A percentile compares a stretch with the other conserved stretches of the same genome.
phyloP scores from a whole-genome alignment of 2,888 invertebrate genomes.

The Sphaerophoria rueppellii region DNA sequence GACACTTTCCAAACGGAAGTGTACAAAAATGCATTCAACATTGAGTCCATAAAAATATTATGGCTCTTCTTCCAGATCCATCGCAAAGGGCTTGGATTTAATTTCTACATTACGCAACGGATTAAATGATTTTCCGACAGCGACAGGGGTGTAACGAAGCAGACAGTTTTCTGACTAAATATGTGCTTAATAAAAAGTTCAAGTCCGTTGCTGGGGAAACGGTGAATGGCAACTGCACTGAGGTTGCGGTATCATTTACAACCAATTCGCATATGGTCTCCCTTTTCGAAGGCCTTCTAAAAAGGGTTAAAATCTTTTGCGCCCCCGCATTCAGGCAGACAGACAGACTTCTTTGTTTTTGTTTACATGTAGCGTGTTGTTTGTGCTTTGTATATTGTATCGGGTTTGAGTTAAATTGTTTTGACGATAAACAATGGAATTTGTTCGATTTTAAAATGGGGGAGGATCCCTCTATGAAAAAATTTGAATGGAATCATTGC shows the following conservation, averaged over 20 bases:
- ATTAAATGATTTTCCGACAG: conserved; percentile 39
- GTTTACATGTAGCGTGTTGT: conserved; percentile 18
- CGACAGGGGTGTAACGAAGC: background rate
- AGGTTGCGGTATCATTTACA: conserved; percentile 16
- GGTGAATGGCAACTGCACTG: background rate
- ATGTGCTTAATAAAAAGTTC: conserved; percentile 7
- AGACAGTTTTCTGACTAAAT: conserved; percentile 37
- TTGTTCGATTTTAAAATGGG: conserved; percentile 34
- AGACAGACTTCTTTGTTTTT: conserved; percentile 21
- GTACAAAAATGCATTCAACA: conserved; percentile 49
- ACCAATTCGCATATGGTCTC: conserved; percentile 25
- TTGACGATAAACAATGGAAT: conserved; percentile 53
- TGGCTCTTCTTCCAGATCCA: background rate
- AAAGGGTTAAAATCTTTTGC: conserved; percentile 37
- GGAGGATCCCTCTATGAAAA: conserved; percentile 23
- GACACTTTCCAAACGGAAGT: conserved; percentile 56
- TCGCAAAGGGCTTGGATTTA: conserved; percentile 40
- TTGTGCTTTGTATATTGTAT: conserved; percentile 5
- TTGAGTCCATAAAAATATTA: conserved; percentile 28
- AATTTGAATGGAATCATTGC: conserved; percentile 27
- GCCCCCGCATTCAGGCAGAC: background rate
- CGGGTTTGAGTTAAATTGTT: conserved; percentile 55
- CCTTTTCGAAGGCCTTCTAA: conserved; percentile 24
- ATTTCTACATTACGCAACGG: conserved; percentile 49
- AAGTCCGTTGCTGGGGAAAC: background rate